phyloP scores from a whole-genome alignment of 2,888 invertebrate genomes.

The Macrostomum cliftonense region DNA sequence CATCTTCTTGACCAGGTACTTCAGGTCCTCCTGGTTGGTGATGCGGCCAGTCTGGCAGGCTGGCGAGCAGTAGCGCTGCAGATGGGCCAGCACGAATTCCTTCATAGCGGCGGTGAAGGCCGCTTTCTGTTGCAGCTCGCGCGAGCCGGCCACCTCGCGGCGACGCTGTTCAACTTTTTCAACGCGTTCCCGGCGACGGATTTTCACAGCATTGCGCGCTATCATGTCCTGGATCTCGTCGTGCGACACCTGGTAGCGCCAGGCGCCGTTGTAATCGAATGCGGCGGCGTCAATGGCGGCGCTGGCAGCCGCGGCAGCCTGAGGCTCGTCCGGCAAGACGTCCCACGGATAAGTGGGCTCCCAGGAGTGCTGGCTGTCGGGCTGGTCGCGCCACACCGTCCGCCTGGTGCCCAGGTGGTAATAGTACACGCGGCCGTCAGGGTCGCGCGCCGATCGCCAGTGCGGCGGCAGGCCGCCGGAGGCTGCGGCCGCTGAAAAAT shows the following conservation, averaged over 20 bases:
- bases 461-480: constrained; percentile 48
- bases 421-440: constrained; percentile 67
- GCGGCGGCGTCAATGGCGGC: constrained; percentile 2
- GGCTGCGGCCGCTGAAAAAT: not conserved
- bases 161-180: no score
- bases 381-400: constrained; percentile 5
- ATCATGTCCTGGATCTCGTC: constrained; percentile 4
- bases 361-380: no score
- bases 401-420: constrained; percentile 49
- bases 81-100: constrained; percentile 16
- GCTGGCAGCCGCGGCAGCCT: constrained; percentile 8
- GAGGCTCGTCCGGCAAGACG: not conserved
- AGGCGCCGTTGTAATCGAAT: constrained; percentile 7
- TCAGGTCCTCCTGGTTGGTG: constrained; percentile 71
- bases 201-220: no score
- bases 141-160: no score
- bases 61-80: constrained; percentile 67
- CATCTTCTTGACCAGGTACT: constrained; percentile 68
- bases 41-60: constrained; percentile 68
- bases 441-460: constrained; percentile 68
- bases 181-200: no score
- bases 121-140: no score
- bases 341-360: constrained; percentile 10
- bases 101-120: no score
- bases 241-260: constrained; percentile 6